Percentiles rank a stretch among this genome's conserved stretches.
Evolutionary conservation across 2,797 vertebrate genomes (phyloP).

Genomic region (Scomberomorus guttatus): DNA sequence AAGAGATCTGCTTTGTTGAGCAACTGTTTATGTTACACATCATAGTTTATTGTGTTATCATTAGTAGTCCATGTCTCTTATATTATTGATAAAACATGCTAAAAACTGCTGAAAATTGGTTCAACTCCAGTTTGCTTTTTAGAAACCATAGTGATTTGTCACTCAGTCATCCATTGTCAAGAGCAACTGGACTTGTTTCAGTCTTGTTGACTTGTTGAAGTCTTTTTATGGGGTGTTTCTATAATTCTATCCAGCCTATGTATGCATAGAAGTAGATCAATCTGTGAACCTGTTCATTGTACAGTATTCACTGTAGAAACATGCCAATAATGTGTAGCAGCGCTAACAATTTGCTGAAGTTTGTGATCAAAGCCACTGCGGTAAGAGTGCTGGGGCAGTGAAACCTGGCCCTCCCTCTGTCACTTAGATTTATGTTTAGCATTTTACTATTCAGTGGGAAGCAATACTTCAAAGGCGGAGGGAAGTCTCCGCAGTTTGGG

Average conservation of each 20-base stretch:
- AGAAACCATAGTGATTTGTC: neutral
- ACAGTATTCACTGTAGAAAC: neutral
- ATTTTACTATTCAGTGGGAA: conserved; percentile 5
- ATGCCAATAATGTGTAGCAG: neutral
- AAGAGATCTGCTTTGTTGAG: neutral
- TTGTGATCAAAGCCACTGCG: conserved; percentile 40
- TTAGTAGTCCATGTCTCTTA: too few relatives aligned
- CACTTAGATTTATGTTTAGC: conserved; percentile 25
- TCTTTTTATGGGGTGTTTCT: neutral
- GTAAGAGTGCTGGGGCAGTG: neutral
- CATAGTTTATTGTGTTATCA: too few relatives aligned
- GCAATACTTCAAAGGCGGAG: conserved; percentile 35
- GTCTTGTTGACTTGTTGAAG: too few relatives aligned
- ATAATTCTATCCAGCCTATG: neutral
- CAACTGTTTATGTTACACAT: neutral
- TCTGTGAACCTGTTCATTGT: neutral
- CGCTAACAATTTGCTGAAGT: conserved; percentile 12
- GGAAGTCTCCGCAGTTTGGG: neutral
- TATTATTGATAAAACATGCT: too few relatives aligned
- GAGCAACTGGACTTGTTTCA: too few relatives aligned
- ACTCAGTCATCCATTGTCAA: too few relatives aligned
- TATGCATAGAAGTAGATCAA: too few relatives aligned
- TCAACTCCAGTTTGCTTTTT: too few relatives aligned
- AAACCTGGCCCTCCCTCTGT: neutral
- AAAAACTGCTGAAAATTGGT: too few relatives aligned